Conservation (phyloP, 1,140 invertebrate species). For the Metaphire vulgaris region DNA sequence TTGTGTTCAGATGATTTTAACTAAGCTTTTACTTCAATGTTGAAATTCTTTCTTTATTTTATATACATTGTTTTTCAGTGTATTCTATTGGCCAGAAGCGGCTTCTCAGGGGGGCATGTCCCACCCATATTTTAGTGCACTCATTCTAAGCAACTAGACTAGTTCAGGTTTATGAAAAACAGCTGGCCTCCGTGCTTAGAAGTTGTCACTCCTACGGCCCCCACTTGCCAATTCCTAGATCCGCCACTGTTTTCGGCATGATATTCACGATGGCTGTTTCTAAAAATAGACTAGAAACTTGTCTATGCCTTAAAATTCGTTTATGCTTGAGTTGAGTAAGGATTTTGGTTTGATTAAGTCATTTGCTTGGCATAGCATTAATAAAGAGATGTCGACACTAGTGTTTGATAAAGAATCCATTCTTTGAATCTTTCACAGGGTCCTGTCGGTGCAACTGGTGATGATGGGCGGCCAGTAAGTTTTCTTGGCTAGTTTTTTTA, state of each 20-base stretch:
- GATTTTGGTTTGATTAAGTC: no score
- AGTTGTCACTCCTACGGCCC: no score
- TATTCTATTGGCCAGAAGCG: not conserved
- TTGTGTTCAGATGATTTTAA: constrained; percentile 6
- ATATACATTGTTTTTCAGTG: not conserved
- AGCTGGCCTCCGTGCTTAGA: no score
- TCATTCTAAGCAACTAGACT: no score
- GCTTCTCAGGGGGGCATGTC: not conserved
- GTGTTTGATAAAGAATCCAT: no score
- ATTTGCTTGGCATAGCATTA: no score
- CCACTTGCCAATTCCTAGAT: no score
- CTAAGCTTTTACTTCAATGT: not conserved
- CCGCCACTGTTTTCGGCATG: no score
- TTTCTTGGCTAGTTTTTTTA: not conserved
- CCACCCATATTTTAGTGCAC: not conserved
- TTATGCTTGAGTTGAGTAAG: no score
- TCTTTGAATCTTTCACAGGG: constrained; percentile 33
- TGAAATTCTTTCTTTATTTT: not conserved
- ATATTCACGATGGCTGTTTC: not conserved
- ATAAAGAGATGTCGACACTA: no score
- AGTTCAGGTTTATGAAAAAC: no score
- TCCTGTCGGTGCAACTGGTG: constrained; percentile 39
- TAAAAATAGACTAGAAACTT: not conserved
- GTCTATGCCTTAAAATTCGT: no score
- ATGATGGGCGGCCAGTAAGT: constrained; percentile 42